Evolutionary conservation across 1,140 invertebrate genomes (phyloP).

Genomic region (Bombus sylvicola): DNA sequence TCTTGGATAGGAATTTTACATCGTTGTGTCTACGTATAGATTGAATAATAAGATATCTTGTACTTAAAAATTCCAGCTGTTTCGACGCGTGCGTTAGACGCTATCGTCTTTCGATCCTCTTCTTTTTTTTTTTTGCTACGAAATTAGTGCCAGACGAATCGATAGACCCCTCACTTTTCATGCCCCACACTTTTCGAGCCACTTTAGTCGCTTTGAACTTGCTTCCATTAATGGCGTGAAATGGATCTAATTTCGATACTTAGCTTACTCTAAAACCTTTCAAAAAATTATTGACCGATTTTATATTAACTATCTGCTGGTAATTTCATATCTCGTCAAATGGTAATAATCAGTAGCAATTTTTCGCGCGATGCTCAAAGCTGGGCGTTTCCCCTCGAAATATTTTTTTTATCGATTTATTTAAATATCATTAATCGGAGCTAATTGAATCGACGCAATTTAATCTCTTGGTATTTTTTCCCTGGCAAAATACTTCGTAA

Average conservation of each 20-base stretch:
- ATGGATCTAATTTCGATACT: constrained; percentile 46
- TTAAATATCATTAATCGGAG: not conserved
- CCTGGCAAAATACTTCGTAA: not conserved
- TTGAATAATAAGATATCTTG: not conserved
- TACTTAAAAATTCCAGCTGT: not conserved
- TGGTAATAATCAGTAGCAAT: not conserved
- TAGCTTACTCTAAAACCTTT: constrained; percentile 25
- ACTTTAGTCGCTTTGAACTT: constrained; percentile 48
- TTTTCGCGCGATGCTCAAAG: not conserved
- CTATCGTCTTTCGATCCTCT: not conserved
- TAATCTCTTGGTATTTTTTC: not conserved
- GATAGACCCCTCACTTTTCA: constrained; percentile 21
- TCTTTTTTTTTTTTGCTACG: not conserved
- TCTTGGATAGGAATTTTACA: not conserved
- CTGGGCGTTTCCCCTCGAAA: not conserved
- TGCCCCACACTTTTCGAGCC: constrained; percentile 5
- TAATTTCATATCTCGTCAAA: not conserved
- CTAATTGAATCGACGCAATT: not conserved
- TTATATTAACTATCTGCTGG: not conserved
- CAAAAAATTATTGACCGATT: constrained; percentile 34
- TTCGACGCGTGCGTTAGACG: not conserved
- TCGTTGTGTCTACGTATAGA: not conserved
- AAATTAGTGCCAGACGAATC: constrained; percentile 25
- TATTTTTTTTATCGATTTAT: not conserved
- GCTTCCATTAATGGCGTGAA: constrained; percentile 15